These are phyloP conservation scores for Drosophila borealis DNA, from an alignment of 2,888 invertebrate genomes.

Conservation along the genomic window DNA sequence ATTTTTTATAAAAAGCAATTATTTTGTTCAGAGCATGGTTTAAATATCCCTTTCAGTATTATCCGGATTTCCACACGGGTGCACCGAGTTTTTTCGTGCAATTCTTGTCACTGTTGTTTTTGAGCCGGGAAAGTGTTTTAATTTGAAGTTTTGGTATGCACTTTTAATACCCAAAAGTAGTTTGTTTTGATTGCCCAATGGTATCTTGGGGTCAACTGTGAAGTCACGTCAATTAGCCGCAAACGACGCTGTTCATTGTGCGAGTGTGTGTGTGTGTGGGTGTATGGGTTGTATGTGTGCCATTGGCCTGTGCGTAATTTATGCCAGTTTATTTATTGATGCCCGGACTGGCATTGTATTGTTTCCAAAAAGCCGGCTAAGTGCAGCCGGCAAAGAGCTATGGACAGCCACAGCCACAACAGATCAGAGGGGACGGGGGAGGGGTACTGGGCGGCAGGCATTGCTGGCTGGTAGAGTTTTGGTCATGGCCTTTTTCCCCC, in stretches of 20 bases:
- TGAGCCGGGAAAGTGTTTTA: slow-evolving; percentile 1
- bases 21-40: too few relatives aligned
- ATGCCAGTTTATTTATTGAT: slow-evolving; percentile 79
- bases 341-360: slow-evolving; percentile 67
- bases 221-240: slow-evolving; percentile 70
- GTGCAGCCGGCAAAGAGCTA: slow-evolving; percentile 64
- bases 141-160: slow-evolving; percentile 29
- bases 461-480: slow-evolving; percentile 17
- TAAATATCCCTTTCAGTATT: too few relatives aligned
- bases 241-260: slow-evolving; percentile 46
- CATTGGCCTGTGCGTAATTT: slow-evolving; percentile 74
- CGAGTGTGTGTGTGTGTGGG: slow-evolving; percentile 27
- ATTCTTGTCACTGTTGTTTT: not conserved
- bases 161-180: slow-evolving; percentile 41
- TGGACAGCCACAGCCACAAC: slow-evolving; percentile 25
- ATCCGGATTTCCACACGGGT: not conserved
- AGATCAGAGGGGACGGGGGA: slow-evolving; percentile 6
- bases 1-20: too few relatives aligned
- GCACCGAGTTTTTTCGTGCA: not conserved
- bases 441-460: not conserved
- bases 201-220: slow-evolving; percentile 46
- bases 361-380: slow-evolving; percentile 74
- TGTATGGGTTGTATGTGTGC: slow-evolving; percentile 35
- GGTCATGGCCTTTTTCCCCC: slow-evolving; percentile 52
- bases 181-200: slow-evolving; percentile 49